Conservation (phyloP, 1,140 invertebrate genomes). For the Phymorhynchus buccinoides region DNA sequence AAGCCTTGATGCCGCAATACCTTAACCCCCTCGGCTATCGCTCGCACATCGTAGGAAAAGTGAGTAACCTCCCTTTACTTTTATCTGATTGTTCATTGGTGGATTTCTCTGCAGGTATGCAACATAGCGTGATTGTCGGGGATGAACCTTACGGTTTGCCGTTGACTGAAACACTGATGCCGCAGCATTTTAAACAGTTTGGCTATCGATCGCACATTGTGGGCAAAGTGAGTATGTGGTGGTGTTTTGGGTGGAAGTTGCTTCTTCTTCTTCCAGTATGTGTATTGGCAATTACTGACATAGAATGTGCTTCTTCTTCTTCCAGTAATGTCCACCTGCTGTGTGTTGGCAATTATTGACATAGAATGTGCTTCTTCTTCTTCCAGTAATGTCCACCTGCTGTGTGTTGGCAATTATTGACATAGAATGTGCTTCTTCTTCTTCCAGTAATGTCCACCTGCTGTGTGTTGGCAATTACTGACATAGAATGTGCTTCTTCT, state of each 20-base stretch:
- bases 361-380: too few species aligned
- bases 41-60: constrained; percentile 75
- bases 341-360: too few species aligned
- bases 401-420: too few species aligned
- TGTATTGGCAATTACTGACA: too few species aligned
- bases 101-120: constrained; percentile 60
- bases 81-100: too few species aligned
- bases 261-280: neutral
- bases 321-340: too few species aligned
- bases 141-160: constrained; percentile 59
- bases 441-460: too few species aligned
- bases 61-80: constrained; percentile 55
- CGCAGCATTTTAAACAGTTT: constrained; percentile 70
- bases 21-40: constrained; percentile 72
- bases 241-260: too few species aligned
- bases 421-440: too few species aligned
- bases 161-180: constrained; percentile 70
- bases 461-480: too few species aligned
- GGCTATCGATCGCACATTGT: constrained; percentile 75
- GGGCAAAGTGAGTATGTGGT: constrained; percentile 69
- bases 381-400: too few species aligned
- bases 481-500: too few species aligned
- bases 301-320: neutral
- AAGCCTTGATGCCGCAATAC: constrained; percentile 73
- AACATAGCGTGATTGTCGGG: constrained; percentile 58